Evolutionary conservation across 35 echinoderm and acorn worm species (phyloP).

Genomic region (Stichopus chloronotus): DNA sequence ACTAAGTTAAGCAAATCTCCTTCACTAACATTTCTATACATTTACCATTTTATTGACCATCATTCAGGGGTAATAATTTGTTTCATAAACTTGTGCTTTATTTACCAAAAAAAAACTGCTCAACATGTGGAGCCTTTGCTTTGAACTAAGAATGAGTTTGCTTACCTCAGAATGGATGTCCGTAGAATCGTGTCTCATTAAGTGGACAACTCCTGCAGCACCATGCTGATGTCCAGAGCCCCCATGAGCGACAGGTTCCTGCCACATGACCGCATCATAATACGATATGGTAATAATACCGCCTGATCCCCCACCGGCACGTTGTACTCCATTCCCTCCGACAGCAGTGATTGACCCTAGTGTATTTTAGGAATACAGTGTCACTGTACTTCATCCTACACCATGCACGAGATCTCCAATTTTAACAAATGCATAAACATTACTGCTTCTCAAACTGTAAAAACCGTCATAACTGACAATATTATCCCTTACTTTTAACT

Average conservation of each 20-base stretch:
- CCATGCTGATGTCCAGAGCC: conserved; percentile 73
- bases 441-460: too few species aligned
- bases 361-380: background rate
- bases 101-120: too few species aligned
- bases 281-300: conserved; percentile 75
- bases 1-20: too few species aligned
- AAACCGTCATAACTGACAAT: too few species aligned
- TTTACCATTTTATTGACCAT: too few species aligned
- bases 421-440: too few species aligned
- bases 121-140: too few species aligned
- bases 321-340: background rate
- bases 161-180: conserved; percentile 53
- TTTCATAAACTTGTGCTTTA: too few species aligned
- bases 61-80: too few species aligned
- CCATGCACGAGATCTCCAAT: too few species aligned
- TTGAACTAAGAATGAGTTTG: background rate
- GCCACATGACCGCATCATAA: conserved; percentile 30
- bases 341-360: conserved; percentile 58
- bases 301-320: conserved; percentile 73
- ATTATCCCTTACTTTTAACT: conserved; percentile 28
- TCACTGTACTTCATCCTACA: too few species aligned
- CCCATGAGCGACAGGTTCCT: conserved; percentile 60
- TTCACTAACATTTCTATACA: too few species aligned
- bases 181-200: background rate
- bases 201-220: conserved; percentile 70